Conservation (phyloP, 2,888 invertebrate species). For the Metallyticus violacea region DNA sequence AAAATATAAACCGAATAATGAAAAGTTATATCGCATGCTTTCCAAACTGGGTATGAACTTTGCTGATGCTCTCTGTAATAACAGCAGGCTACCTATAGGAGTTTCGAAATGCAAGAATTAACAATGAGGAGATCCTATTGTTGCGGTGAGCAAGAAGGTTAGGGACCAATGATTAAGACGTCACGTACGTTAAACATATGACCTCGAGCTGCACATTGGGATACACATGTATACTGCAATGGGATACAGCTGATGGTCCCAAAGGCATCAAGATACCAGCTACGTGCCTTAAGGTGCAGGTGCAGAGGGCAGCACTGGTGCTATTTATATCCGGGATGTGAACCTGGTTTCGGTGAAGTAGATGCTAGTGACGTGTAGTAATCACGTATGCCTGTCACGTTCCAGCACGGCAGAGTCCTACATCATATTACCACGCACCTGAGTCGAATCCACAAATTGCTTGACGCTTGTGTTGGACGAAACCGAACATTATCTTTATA, state of each 20-base stretch:
- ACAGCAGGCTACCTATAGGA: too few relatives aligned
- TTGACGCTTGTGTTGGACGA: neutral
- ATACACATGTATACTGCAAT: too few relatives aligned
- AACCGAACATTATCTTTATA: neutral
- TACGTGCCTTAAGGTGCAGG: neutral
- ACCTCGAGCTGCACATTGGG: neutral
- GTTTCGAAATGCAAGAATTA: too few relatives aligned
- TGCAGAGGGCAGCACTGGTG: neutral
- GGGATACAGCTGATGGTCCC: neutral
- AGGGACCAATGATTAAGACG: neutral
- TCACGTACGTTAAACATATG: neutral
- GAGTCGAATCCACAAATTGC: neutral
- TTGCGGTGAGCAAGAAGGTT: too few relatives aligned
- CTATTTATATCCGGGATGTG: neutral
- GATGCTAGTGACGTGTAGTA: neutral
- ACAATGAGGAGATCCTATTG: too few relatives aligned
- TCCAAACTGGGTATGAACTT: too few relatives aligned
- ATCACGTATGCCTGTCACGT: neutral
- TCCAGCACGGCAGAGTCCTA: neutral
- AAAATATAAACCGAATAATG: too few relatives aligned
- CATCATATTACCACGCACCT: neutral
- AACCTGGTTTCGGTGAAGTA: neutral
- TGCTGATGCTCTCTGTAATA: too few relatives aligned
- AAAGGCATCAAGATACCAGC: neutral
- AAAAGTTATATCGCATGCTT: too few relatives aligned